Evolutionary conservation across 2,797 vertebrate genomes (phyloP).

Genomic region (Naso thynnoides): DNA sequence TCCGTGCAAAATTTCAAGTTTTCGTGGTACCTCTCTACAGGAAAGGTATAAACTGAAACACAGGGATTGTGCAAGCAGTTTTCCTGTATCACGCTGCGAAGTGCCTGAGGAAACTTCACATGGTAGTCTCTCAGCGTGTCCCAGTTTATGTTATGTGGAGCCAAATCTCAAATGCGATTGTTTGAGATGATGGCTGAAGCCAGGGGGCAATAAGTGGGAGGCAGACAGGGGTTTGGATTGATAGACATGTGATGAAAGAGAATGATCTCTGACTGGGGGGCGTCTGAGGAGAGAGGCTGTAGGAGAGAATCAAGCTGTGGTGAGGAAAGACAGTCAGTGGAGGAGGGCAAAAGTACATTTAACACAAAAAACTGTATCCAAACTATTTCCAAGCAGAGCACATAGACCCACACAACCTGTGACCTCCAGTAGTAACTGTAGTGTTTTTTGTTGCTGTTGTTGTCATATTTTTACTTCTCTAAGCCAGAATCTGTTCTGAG

Average conservation of each 20-base stretch:
- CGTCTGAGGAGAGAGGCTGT: slow-evolving; percentile 3
- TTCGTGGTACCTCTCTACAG: neutral
- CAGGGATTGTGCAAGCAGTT: neutral
- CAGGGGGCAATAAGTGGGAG: slow-evolving; percentile 22
- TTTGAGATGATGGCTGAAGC: slow-evolving; percentile 37
- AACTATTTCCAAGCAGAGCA: neutral
- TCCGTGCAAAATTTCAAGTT: neutral
- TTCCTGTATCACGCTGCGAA: slow-evolving; percentile 27
- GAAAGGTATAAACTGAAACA: slow-evolving; percentile 24
- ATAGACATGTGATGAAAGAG: slow-evolving; percentile 45
- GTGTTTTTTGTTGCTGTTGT: no score
- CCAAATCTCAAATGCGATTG: slow-evolving; percentile 36
- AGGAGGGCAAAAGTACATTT: slow-evolving; percentile 7
- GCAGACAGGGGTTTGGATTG: slow-evolving; percentile 33
- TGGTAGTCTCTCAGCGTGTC: neutral
- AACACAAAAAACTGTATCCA: neutral
- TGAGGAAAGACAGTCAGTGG: slow-evolving; percentile 5
- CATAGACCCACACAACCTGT: neutral
- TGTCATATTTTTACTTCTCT: neutral
- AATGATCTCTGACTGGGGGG: slow-evolving; percentile 36
- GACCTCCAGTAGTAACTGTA: neutral
- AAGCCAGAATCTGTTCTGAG: no score
- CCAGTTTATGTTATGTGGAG: slow-evolving; percentile 29
- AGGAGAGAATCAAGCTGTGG: neutral
- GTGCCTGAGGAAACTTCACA: slow-evolving; percentile 16